These are phyloP conservation scores for Myotis daubentonii DNA, from an alignment of 2,797 vertebrate species.

Conservation along the genomic window DNA sequence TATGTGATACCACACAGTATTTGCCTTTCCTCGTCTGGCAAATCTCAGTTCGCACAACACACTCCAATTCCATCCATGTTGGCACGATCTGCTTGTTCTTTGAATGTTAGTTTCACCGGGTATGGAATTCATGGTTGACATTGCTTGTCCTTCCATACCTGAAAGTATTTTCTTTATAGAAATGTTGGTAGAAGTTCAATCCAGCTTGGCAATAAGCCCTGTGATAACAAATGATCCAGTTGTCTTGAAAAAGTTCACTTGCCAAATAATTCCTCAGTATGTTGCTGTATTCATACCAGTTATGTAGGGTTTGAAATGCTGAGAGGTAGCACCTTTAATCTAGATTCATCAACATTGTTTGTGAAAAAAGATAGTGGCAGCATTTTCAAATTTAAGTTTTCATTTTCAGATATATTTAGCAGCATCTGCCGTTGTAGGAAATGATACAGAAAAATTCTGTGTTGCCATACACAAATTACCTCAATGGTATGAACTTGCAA, in stretches of 20 bases:
- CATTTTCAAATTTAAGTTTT: conserved; percentile 30
- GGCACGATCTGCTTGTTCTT: not conserved
- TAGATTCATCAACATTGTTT: not conserved
- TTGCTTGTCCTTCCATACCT: not conserved
- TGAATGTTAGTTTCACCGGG: not conserved
- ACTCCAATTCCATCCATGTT: not conserved
- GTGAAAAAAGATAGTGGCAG: not conserved
- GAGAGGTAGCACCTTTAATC: not conserved
- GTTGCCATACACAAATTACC: not conserved
- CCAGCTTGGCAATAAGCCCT: conserved; percentile 47
- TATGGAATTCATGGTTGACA: not conserved
- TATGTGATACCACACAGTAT: not conserved
- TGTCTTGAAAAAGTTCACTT: too few relatives aligned
- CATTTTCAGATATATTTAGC: conserved; percentile 34
- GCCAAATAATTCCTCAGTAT: too few relatives aligned
- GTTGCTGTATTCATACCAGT: too few relatives aligned
- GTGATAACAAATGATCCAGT: too few relatives aligned
- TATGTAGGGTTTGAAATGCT: conserved; percentile 57
- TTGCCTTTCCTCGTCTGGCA: not conserved
- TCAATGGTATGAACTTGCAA: too few relatives aligned
- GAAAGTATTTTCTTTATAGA: conserved; percentile 21
- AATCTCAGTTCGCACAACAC: not conserved
- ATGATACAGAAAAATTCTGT: not conserved
- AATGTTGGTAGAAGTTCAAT: conserved; percentile 35
- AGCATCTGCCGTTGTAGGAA: not conserved